Evolutionary conservation across 2,888 invertebrate species (phyloP).

Genomic region (Camptogramma bilineatum): DNA sequence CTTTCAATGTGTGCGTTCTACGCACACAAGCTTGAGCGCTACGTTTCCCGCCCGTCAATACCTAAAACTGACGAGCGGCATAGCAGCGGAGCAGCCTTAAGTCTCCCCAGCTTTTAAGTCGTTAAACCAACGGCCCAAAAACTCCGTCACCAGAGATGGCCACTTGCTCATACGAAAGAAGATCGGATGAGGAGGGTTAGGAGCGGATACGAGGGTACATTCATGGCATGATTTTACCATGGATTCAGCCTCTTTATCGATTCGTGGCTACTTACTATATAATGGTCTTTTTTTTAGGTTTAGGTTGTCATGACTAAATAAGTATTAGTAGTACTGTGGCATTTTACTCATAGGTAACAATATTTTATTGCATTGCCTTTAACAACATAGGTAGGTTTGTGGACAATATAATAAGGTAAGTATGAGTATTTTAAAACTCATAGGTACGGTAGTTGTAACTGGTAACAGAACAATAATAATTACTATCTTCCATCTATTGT

Average conservation of each 20-base stretch:
- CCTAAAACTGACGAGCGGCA: no score
- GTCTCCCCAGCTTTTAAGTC: no score
- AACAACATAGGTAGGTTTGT: neutral
- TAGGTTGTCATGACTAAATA: neutral
- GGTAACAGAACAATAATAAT: neutral
- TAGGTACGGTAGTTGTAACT: neutral
- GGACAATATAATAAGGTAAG: neutral
- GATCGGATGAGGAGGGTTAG: conserved; percentile 39
- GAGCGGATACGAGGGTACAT: conserved; percentile 39
- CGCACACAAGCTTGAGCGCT: no score
- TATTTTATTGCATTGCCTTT: neutral
- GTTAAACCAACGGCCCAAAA: no score
- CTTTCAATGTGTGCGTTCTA: no score
- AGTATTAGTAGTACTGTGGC: neutral
- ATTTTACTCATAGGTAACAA: neutral
- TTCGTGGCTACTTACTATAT: neutral
- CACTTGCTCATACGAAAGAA: no score
- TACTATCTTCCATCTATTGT: neutral
- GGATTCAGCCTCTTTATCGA: conserved; percentile 48
- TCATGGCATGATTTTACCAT: conserved; percentile 37
- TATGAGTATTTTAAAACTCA: neutral
- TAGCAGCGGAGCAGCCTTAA: no score
- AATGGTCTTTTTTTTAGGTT: neutral
- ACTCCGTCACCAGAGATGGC: no score
- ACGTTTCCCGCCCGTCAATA: no score